Percentiles rank a stretch among this genome's conserved stretches.
Evolutionary conservation across 2,113 vertebrate species (phyloP).

Genomic region (Rhinoptilus africanus): DNA sequence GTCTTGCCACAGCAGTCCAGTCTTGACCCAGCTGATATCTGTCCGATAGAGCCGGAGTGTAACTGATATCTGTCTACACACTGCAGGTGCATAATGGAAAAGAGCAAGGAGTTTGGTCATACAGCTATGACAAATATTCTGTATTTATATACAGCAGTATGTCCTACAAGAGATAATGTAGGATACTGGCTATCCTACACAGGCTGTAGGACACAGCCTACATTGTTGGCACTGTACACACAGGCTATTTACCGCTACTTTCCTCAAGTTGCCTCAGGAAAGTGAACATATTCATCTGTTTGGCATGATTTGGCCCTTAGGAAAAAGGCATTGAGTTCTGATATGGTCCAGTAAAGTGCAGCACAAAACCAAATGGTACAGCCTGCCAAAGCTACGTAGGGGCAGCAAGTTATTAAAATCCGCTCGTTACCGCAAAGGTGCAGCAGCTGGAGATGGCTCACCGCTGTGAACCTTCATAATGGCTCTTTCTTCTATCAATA

Average conservation of each 20-base stretch:
- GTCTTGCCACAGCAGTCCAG: not conserved
- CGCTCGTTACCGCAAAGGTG: not conserved
- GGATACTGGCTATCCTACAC: too few relatives aligned
- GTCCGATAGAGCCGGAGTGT: not conserved
- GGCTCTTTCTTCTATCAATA: not conserved
- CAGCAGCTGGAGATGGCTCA: not conserved
- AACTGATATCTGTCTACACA: not conserved
- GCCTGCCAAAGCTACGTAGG: fast-evolving
- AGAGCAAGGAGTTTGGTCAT: not conserved
- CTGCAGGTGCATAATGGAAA: not conserved
- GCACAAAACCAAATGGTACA: not conserved
- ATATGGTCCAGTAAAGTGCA: not conserved
- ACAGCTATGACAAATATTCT: not conserved
- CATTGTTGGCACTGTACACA: not conserved
- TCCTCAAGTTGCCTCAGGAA: not conserved
- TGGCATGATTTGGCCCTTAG: not conserved
- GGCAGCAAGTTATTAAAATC: not conserved
- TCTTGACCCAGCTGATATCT: not conserved
- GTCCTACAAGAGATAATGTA: too few relatives aligned
- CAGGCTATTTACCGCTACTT: not conserved
- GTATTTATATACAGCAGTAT: not conserved
- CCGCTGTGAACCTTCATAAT: not conserved
- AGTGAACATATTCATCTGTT: not conserved
- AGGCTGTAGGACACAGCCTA: too few relatives aligned
- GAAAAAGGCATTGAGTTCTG: not conserved